Percentiles rank a stretch among this genome's conserved stretches.
phyloP scores from a whole-genome alignment of 2,888 invertebrate genomes.

The Seladonia tumulorum region DNA sequence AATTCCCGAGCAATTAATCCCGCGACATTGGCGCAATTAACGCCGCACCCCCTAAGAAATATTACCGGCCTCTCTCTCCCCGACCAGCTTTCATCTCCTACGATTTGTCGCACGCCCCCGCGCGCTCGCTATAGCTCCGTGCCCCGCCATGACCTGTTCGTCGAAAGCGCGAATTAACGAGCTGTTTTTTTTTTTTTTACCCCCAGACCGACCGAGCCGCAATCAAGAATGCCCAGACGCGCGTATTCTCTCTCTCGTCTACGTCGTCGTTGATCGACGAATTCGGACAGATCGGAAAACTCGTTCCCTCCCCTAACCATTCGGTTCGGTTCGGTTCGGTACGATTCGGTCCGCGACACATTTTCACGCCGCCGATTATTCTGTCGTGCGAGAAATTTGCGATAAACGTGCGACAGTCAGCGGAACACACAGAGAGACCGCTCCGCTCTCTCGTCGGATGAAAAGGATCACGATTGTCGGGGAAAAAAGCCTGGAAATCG shows the following conservation, averaged over 20 bases:
- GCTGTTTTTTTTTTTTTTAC: constrained; percentile 35
- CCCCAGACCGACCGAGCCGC: constrained; percentile 17
- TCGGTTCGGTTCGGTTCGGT: not conserved
- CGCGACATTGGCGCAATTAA: constrained; percentile 58
- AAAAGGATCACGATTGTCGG: constrained; percentile 9
- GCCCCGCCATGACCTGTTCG: constrained; percentile 4
- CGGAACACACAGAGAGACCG: not conserved
- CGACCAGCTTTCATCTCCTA: constrained; percentile 22
- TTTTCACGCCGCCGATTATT: constrained; percentile 11
- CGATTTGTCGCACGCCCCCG: constrained; percentile 13
- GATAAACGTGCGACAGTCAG: constrained; percentile 3
- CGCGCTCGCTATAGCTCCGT: not conserved
- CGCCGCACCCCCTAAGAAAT: constrained; percentile 49
- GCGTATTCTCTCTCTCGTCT: constrained; percentile 4
- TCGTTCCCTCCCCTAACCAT: not conserved
- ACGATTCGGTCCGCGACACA: constrained; percentile 1
- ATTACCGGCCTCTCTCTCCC: constrained; percentile 36
- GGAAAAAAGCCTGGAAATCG: not conserved
- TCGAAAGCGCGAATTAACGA: constrained; percentile 64
- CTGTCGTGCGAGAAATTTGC: not conserved
- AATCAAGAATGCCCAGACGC: constrained; percentile 36
- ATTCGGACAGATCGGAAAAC: constrained; percentile 8
- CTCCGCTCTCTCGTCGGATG: not conserved
- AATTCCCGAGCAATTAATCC: constrained; percentile 63
- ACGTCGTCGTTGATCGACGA: not conserved